Percentiles rank a stretch among this genome's conserved stretches.
These are phyloP conservation scores for Rhopalosiphum padi DNA, from an alignment of 1,140 invertebrate species.

Conservation along the genomic window DNA sequence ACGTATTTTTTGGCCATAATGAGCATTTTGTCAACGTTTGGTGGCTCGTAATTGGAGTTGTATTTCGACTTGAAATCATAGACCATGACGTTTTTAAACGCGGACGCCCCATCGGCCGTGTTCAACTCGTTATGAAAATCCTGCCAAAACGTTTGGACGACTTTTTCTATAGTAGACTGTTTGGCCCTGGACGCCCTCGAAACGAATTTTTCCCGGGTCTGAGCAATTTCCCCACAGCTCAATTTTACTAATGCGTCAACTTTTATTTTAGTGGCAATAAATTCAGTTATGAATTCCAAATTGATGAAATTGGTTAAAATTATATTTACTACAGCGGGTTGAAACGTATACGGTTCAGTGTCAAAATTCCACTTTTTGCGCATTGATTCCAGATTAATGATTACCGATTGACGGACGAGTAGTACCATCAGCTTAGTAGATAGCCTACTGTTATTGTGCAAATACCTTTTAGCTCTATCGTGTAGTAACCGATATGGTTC, in stretches of 20 bases:
- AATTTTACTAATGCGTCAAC: not conserved
- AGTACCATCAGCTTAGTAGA: not conserved
- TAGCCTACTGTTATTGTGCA: not conserved
- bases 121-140: not conserved
- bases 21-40: not conserved
- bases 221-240: not conserved
- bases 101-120: not conserved
- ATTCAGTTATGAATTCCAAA: not conserved
- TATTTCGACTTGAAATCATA: not conserved
- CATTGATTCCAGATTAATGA: not conserved
- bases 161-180: not conserved
- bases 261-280: not conserved
- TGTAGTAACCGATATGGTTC: not conserved
- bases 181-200: not conserved
- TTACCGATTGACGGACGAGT: not conserved
- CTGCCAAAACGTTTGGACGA: not conserved
- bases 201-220: not conserved
- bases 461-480: not conserved
- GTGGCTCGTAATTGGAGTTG: not conserved
- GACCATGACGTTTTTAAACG: not conserved
- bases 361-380: not conserved
- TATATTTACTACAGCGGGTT: not conserved
- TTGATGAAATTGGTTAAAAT: constrained; percentile 17
- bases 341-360: not conserved
- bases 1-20: not conserved